Conservation (phyloP, 1,140 invertebrate genomes). For the Lithobius niger region DNA sequence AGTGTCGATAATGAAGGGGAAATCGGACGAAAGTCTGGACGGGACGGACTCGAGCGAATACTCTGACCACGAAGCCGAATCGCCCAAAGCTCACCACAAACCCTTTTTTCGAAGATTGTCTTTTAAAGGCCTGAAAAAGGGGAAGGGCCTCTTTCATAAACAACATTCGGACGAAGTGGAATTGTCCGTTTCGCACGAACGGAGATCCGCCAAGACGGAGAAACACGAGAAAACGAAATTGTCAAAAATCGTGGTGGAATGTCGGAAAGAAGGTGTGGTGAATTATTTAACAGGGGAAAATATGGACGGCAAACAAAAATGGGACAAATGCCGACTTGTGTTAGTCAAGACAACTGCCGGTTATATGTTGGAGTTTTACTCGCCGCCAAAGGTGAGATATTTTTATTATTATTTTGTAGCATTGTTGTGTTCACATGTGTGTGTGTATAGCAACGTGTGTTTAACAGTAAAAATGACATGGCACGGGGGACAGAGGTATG, state of each 20-base stretch:
- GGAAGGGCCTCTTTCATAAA: conserved; percentile 75
- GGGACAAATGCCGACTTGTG: conserved; percentile 83
- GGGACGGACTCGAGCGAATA: conserved; percentile 43
- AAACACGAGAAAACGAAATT: conserved; percentile 69
- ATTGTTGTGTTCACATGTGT: background rate
- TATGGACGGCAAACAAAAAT: conserved; percentile 78
- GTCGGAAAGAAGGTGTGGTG: conserved; percentile 81
- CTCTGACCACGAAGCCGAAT: conserved; percentile 51
- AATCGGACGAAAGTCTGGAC: conserved; percentile 12
- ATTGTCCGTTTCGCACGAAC: conserved; percentile 36
- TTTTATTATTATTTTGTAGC: conserved; percentile 22
- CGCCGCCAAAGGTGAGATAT: conserved; percentile 64
- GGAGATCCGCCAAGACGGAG: conserved; percentile 28
- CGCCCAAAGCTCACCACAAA: conserved; percentile 61
- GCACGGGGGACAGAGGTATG: too few species aligned
- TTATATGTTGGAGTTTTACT: conserved; percentile 91
- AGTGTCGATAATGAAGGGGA: conserved; percentile 10
- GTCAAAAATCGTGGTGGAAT: conserved; percentile 81
- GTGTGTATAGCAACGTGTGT: too few species aligned
- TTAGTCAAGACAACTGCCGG: conserved; percentile 82
- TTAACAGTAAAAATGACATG: too few species aligned
- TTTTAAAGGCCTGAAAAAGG: conserved; percentile 69
- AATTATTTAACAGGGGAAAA: conserved; percentile 78
- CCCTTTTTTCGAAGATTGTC: conserved; percentile 67
- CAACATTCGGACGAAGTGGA: conserved; percentile 81